Base-by-base conservation (phyloP, 1,140 invertebrate genomes). In the Drosophila navojoa region DNA sequence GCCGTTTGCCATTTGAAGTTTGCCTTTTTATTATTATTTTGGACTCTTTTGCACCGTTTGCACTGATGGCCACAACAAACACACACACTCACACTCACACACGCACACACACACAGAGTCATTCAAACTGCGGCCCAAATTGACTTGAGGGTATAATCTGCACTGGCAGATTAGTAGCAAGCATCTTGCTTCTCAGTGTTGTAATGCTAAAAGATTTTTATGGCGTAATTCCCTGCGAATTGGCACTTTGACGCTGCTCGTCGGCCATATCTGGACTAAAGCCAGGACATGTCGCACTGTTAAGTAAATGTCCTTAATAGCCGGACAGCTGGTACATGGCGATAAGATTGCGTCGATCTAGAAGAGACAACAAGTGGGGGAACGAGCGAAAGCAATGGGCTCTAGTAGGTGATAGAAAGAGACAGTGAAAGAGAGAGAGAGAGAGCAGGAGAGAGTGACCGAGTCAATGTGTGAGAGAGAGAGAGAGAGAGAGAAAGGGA, bases 1-100 rank as follows among this genome's bases (percentile, higher is more conserved):
- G 76, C 82, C 82, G 87, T 86, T 86, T 86, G 79, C 79, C 81
- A 87, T 86, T 85, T 86, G 81, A 86, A 86, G 81, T 86, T 87
- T 42, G 4, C 22, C 22, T 42, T 40, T 47, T 27, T 57, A 16
- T 57, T 59, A 32, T 58, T 58, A 44, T 44, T 81, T 77, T 60
- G 57, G 73, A 71, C 58, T 72, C 49, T 87, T 62, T 73, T 55
- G 66, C 82, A 76, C 70, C 82, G 81, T 85, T 85, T 86, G 63
- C 71, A 77, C 66, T 77, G 77, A 85, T 85, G 81, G 77, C 80
- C 75, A 68, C 81, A 81, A 45, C 38, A 50, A 9, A 40, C 27
- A 38, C 47, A 61, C 45, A 22, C 57, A 25, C 27, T 49, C 13
- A 68, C 35, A 44, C 13, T 61, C 35, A 44, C 54, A 58, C 55